A percentile compares a stretch with the other conserved stretches of the same genome.
These are phyloP conservation scores for Neolamprologus kungweensis DNA, from an alignment of 2,113 vertebrate species.

Conservation along the genomic window DNA sequence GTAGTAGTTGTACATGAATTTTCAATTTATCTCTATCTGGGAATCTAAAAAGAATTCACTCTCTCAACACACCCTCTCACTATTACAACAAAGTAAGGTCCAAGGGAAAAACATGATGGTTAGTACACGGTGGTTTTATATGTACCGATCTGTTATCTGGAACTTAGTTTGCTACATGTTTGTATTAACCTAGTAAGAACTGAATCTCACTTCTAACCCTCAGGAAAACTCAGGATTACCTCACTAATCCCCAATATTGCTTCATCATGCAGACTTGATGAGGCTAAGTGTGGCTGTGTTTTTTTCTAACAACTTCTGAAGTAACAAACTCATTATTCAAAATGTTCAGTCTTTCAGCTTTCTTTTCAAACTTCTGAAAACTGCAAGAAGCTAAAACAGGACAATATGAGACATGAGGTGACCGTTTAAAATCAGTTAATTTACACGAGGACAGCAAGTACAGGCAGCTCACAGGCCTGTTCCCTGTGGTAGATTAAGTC, in stretches of 20 bases:
- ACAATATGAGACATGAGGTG: not conserved
- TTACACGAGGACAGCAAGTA: not conserved
- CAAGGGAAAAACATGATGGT: not conserved
- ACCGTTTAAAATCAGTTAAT: not conserved
- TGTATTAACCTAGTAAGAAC: not conserved
- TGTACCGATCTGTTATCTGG: not conserved
- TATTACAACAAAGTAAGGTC: not conserved
- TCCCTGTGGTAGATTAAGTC: not conserved
- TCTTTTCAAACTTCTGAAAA: not conserved
- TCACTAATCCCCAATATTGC: not conserved
- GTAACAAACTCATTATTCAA: not conserved
- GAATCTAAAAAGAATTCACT: not conserved
- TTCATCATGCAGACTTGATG: not conserved
- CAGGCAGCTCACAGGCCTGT: not conserved
- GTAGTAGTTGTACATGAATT: not conserved
- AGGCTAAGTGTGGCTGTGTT: not conserved
- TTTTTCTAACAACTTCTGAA: not conserved
- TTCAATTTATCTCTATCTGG: not conserved
- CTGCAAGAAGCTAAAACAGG: not conserved
- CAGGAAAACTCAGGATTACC: not conserved
- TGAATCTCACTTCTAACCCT: not conserved
- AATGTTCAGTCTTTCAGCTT: not conserved
- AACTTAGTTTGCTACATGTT: not conserved
- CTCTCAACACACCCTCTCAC: not conserved
- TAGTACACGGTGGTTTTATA: not conserved